phyloP scores from a whole-genome alignment of 2,888 invertebrate genomes.

The Chrysodeixis includens region DNA sequence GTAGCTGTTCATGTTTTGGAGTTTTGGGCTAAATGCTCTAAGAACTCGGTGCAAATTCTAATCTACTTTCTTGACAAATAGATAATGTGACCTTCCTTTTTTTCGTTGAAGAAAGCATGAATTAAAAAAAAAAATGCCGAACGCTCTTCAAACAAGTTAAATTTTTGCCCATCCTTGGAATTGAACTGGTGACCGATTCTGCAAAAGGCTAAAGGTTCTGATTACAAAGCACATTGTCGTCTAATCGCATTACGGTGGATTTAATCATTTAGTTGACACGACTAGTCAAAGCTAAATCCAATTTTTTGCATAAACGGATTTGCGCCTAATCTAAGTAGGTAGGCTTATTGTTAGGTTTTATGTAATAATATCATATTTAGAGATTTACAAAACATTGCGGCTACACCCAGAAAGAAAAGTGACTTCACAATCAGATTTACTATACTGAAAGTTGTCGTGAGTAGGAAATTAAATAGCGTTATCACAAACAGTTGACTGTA shows the following conservation, averaged over 20 bases:
- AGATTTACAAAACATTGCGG: too few species aligned
- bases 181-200: neutral
- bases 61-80: too few species aligned
- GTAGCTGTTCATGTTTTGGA: neutral
- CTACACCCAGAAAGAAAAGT: too few species aligned
- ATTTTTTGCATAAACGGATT: conserved; percentile 2
- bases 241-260: conserved; percentile 1
- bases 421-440: too few species aligned
- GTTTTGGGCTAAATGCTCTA: too few species aligned
- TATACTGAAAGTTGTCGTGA: too few species aligned
- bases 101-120: too few species aligned
- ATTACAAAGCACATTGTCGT: neutral
- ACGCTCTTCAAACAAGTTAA: neutral
- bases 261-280: neutral
- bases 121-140: neutral
- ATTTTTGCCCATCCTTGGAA: neutral
- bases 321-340: neutral
- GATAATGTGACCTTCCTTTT: too few species aligned
- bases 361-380: neutral
- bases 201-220: neutral
- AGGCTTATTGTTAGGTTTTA: neutral
- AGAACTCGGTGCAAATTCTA: too few species aligned
- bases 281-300: neutral
- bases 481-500: too few species aligned
- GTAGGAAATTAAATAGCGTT: too few species aligned